Evolutionary conservation across 2,888 invertebrate genomes (phyloP), one percentile per base, ranked within the genome.

Genomic region (Tetranychus truncatus): DNA sequence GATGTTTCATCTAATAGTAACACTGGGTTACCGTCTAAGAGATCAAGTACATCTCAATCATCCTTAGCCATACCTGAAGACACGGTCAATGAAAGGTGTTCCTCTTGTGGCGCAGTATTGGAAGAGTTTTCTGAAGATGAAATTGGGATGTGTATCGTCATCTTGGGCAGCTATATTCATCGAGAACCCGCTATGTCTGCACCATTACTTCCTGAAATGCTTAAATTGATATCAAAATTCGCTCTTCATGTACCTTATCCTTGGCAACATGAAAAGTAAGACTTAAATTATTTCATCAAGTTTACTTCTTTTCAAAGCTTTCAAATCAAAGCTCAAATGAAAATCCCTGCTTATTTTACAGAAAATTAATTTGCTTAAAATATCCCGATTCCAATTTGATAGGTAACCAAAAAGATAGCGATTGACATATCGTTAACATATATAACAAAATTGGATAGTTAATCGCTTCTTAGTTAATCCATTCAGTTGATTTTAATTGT

Each of bases 51-150:
- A 21, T 76, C 76, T 9, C 78, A 77, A 66, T 74, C 77, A n/a
- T 78, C 77, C 0, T 75, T 72, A 66, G 71, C 74, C 11, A 76
- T 79, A 46, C 76, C 76, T 7, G 80, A 80, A 66, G 80, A 80
- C 11, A 78, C 79, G 18, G 80, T 81, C 20, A 76, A 80, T 55
- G 79, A 82, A 66, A 77, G 86, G 81, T 95, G 94, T 82, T 88
- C 91, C 0, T 93, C 95, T 82, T 99, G 97, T 83, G 94, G 95
- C 20, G 88, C 89, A 1, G 86, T 89, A 5, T 88, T 89, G 77
- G 94, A 95, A 82, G 90, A 92, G 82, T 97, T 95, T 84, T 94
- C 92, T 78, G 97, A 99, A 82, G 97, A 99, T 82, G 96, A 97
- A 82, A 86, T 96, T 76, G 95, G 94, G 0, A 86, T 97, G 75